Percentiles rank a stretch among this genome's conserved stretches.
phyloP scores from a whole-genome alignment of 2,113 vertebrate genomes.

The Taurulus bubalis region DNA sequence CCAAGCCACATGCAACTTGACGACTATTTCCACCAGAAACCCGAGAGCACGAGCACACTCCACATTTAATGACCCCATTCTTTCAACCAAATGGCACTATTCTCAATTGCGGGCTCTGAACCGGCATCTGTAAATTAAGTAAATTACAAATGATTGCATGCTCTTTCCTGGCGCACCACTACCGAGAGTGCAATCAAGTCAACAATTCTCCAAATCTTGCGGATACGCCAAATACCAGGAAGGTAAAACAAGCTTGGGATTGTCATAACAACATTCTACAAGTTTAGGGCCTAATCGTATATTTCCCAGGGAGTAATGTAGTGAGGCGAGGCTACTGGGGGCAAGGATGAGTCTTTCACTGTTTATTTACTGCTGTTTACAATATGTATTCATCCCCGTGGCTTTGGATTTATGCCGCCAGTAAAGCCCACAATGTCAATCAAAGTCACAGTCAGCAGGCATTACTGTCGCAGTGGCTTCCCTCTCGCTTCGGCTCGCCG shows the following conservation, averaged over 20 bases:
- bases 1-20: conserved; percentile 20
- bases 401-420: conserved; percentile 66
- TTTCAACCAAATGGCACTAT: conserved; percentile 41
- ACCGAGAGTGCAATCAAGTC: conserved; percentile 65
- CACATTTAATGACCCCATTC: conserved; percentile 58
- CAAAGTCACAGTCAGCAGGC: conserved; percentile 62
- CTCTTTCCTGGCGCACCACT: conserved; percentile 53
- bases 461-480: conserved; percentile 30
- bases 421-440: conserved; percentile 71
- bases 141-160: conserved; percentile 68
- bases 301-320: conserved; percentile 48
- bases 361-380: conserved; percentile 77
- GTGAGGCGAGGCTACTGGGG: conserved; percentile 29
- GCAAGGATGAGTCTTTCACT: conserved; percentile 50
- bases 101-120: conserved; percentile 35
- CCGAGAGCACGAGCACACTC: conserved; percentile 30
- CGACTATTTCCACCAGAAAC: conserved; percentile 13
- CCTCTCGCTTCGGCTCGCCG: neutral
- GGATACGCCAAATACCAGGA: conserved; percentile 27
- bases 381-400: conserved; percentile 54
- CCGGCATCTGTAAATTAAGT: conserved; percentile 67
- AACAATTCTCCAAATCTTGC: conserved; percentile 57
- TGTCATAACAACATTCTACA: conserved; percentile 37
- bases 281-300: conserved; percentile 50
- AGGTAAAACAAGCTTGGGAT: conserved; percentile 31